Percentiles rank a stretch among this genome's conserved stretches.
Conservation (phyloP, 2,797 vertebrate genomes). For the Fringilla coelebs region DNA sequence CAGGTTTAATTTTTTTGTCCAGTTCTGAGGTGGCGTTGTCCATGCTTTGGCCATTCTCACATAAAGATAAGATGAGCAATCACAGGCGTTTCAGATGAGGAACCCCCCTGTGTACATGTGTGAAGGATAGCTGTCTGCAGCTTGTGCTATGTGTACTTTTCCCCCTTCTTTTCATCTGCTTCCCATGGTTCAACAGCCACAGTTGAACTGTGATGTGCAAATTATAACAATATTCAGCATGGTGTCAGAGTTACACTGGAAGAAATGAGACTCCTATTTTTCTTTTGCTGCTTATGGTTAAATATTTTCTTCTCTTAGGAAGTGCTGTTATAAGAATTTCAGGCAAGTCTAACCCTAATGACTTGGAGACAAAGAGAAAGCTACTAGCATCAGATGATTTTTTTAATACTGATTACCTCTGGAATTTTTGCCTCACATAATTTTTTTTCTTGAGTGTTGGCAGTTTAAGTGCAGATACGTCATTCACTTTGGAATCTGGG, state of each 20-base stretch:
- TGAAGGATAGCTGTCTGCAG: not conserved
- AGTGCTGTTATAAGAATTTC: not conserved
- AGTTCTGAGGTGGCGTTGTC: not conserved
- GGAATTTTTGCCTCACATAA: not conserved
- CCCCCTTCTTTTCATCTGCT: not conserved
- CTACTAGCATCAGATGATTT: not conserved
- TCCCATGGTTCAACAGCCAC: not conserved
- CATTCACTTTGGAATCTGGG: not conserved
- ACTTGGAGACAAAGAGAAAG: not conserved
- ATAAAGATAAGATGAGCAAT: not conserved
- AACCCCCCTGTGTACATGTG: not conserved
- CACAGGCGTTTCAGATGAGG: not conserved
- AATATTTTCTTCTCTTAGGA: not conserved
- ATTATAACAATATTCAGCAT: not conserved
- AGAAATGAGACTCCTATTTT: not conserved
- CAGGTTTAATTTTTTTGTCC: rapidly evolving
- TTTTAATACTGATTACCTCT: not conserved
- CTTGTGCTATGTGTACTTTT: not conserved
- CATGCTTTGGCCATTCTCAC: not conserved
- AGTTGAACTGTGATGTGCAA: not conserved
- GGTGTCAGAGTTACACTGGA: not conserved
- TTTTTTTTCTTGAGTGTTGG: not conserved
- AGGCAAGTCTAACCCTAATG: not conserved
- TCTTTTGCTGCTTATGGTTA: not conserved
- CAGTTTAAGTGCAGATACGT: not conserved